Base-by-base conservation (phyloP, 2,888 invertebrate genomes). In the Sminthurinus aureus region DNA sequence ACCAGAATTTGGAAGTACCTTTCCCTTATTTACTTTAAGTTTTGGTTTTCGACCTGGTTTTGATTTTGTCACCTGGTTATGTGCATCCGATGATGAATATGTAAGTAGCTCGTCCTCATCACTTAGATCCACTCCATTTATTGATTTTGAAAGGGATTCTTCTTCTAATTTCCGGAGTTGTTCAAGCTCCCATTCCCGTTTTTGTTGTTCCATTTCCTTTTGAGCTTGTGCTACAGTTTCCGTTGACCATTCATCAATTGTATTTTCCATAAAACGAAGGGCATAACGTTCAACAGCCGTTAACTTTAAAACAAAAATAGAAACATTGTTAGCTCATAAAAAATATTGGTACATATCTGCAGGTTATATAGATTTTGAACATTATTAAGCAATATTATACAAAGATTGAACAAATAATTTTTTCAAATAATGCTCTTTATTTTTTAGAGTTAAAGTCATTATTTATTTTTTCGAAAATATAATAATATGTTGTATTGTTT, bases 201-300 rank as follows among this genome's bases (percentile, higher is more conserved):
- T 96, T 90, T 95, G 94, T 79, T 94, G 93, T 89, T 96, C 96
- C 79, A 96, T 93, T 90, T 96, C 96, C 75, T 95, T 95, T 90
- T 97, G 97, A 20, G 97, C 98, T 69, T 94, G 95, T 18, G 95
- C 94, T 66, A 96, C 90, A 89, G 97, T 96, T 89, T 98, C 97
- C 0, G 95, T 95, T 18, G 92, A 92, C 89, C 93, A 93, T 20
- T 94, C 94, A 24, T 94, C 94, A 90, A 96, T 95, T 83, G 96
- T 95, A 88, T 94, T 93, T 91, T 99, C 99, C 89, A 98, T 95
- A 90, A 96, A 95, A 26, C 94, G 93, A 93, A 99, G 96, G 20
- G 99, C 99, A 91, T 98, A 99, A 82, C 95, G 93, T 91, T 99
- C 99, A 85, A 99, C 94, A 0, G 98, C 96, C 64, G 95, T 95